Conservation (phyloP, 2,888 invertebrate species). For the Leptinotarsa tumamoca region DNA sequence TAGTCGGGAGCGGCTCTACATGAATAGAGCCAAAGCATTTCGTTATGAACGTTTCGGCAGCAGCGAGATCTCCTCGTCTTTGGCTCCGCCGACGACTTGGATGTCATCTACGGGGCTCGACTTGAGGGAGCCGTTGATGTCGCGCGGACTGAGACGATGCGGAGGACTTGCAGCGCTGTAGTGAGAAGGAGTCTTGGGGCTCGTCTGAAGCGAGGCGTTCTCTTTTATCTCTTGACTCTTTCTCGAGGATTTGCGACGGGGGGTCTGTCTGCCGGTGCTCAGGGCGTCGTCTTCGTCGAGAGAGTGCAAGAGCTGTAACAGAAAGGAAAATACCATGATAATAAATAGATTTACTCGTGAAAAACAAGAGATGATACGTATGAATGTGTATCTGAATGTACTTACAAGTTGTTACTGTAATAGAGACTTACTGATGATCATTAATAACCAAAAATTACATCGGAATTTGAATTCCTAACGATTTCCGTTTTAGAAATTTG, state of each 20-base stretch:
- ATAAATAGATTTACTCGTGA: not conserved
- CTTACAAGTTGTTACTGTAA: too few relatives aligned
- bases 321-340: not conserved
- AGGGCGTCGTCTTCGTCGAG: constrained; percentile 82
- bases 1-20: constrained; percentile 33
- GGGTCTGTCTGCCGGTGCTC: constrained; percentile 64
- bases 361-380: too few relatives aligned
- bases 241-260: constrained; percentile 55
- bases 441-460: too few relatives aligned
- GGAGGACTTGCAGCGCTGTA: constrained; percentile 59
- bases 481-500: too few relatives aligned
- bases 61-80: constrained; percentile 61
- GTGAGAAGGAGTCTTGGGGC: constrained; percentile 59
- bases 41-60: constrained; percentile 64
- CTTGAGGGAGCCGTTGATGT: constrained; percentile 61
- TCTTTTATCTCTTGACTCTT: constrained; percentile 47
- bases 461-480: too few relatives aligned
- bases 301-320: constrained; percentile 76
- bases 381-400: too few relatives aligned
- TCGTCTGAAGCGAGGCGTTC: constrained; percentile 37
- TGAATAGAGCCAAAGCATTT: constrained; percentile 43
- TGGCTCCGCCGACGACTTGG: constrained; percentile 36
- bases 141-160: constrained; percentile 53
- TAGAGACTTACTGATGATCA: too few relatives aligned
- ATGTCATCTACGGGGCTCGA: constrained; percentile 55